Conservation (phyloP, 2,797 vertebrate species). For the Sylvia borin region DNA sequence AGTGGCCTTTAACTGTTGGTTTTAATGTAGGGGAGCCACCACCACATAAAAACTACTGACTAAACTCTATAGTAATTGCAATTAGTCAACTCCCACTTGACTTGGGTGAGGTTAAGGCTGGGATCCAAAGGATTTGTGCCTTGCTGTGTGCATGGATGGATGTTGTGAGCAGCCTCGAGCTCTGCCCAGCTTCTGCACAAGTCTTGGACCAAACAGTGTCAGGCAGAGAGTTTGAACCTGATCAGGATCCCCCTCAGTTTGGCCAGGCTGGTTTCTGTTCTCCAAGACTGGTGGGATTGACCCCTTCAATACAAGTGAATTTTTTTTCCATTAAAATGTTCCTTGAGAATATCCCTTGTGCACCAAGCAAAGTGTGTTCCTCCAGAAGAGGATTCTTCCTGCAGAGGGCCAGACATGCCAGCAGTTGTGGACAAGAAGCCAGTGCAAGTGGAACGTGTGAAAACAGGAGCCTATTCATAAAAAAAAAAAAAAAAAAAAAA, state of each 20-base stretch:
- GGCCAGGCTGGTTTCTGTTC: background rate
- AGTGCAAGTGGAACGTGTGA: conserved; percentile 45
- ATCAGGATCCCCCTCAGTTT: background rate
- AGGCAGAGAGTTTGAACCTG: background rate
- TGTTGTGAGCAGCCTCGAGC: background rate
- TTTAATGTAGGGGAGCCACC: background rate
- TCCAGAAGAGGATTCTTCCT: background rate
- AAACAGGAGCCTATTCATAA: conserved; percentile 68
- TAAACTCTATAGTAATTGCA: background rate
- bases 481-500: conserved; percentile 51
- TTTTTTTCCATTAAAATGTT: background rate
- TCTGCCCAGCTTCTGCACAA: background rate
- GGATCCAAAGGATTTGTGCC: background rate
- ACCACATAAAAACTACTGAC: background rate
- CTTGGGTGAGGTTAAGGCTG: background rate
- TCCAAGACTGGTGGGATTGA: background rate
- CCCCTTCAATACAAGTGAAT: background rate
- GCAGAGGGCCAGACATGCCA: background rate
- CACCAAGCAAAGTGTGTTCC: background rate
- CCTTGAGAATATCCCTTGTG: background rate
- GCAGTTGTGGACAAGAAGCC: conserved; percentile 29
- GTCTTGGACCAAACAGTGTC: background rate
- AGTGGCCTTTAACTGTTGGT: background rate
- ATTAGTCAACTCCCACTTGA: background rate
- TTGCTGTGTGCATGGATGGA: background rate